Base-by-base conservation (phyloP, 2,888 invertebrate genomes). In the Microplitis deprimator region DNA sequence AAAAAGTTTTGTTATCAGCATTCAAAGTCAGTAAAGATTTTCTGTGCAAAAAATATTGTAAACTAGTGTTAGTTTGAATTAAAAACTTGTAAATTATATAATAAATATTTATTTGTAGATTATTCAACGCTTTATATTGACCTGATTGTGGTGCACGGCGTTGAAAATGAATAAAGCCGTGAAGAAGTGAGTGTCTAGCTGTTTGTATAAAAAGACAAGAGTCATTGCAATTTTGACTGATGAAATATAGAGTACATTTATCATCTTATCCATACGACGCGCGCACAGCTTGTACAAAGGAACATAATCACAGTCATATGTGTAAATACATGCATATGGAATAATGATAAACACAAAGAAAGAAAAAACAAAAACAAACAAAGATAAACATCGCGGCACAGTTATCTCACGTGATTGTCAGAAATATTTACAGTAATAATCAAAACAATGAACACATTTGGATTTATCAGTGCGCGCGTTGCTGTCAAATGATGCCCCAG, bases 91-190 rank as follows among this genome's bases (percentile, higher is more conserved):
- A 73, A 39, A 39, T 38, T 13, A 60, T 64, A 62, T 69, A 67
- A 64, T 76, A n/a, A 6, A 62, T 67, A 60, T 74, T 65, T 41
- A 79, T 80, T 79, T 81, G 20, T 73, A 89, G 89, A 88, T 88
- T 82, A 88, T 89, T 86, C 89, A 89, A 84, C 89, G 88, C 84
- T 89, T 88, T 83, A 88, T 89, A 87, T 82, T 88, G 85, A 88
- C 88, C 84, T 89, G 85, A 89, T 83, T 83, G 82, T 83, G 82
- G 82, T 83, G 84, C 82, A 84, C 83, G 84, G 81, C 85, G 84
- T 81, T 81, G 80, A 82, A 84, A 76, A 79, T 79, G 82, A 80
- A 5, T 65, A 79, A 82, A 82, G 76, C 79, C 73, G 78, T 81
- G 84, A 81, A 85, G 81, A 81, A 82, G 81, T 68, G 83, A 80